A percentile compares a stretch with the other conserved stretches of the same genome.
Conservation (phyloP, 2,888 invertebrate genomes). For the Monopis laevigella region DNA sequence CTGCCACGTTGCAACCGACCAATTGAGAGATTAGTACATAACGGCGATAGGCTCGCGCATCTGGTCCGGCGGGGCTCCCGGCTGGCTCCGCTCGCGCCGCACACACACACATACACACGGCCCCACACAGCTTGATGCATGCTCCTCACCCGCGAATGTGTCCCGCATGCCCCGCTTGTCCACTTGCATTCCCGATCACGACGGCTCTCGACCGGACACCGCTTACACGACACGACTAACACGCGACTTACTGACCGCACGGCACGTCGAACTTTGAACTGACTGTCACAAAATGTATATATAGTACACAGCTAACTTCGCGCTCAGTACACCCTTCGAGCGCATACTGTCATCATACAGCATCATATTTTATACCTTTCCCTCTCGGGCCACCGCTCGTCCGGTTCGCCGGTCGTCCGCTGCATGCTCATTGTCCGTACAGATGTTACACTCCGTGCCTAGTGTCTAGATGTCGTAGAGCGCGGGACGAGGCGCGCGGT, state of each 20-base stretch:
- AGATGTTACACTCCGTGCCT: too few species aligned
- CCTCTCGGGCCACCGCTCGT: constrained; percentile 19
- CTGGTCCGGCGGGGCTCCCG: constrained; percentile 26
- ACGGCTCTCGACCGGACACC: constrained; percentile 38
- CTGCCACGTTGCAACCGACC: too few species aligned
- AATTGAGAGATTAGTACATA: too few species aligned
- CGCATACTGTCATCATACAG: constrained; percentile 54
- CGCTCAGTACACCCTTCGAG: constrained; percentile 47
- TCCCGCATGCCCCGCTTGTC: constrained; percentile 60
- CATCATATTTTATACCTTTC: constrained; percentile 66
- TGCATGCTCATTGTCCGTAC: background rate
- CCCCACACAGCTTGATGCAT: constrained; percentile 53
- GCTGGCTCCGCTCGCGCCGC: constrained; percentile 66
- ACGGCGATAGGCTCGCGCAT: background rate
- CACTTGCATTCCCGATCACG: constrained; percentile 67
- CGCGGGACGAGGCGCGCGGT: constrained; percentile 6
- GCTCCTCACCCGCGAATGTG: constrained; percentile 40
- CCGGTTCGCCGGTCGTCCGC: constrained; percentile 5
- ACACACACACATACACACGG: constrained; percentile 42
- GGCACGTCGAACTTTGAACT: constrained; percentile 36
- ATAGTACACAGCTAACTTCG: constrained; percentile 33
- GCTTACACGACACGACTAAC: constrained; percentile 55
- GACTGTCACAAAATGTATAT: constrained; percentile 27
- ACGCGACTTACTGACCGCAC: constrained; percentile 60
- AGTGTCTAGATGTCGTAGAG: too few species aligned